Evolutionary conservation across 2,113 vertebrate species (phyloP).

Genomic region (Semnornis frantzii): DNA sequence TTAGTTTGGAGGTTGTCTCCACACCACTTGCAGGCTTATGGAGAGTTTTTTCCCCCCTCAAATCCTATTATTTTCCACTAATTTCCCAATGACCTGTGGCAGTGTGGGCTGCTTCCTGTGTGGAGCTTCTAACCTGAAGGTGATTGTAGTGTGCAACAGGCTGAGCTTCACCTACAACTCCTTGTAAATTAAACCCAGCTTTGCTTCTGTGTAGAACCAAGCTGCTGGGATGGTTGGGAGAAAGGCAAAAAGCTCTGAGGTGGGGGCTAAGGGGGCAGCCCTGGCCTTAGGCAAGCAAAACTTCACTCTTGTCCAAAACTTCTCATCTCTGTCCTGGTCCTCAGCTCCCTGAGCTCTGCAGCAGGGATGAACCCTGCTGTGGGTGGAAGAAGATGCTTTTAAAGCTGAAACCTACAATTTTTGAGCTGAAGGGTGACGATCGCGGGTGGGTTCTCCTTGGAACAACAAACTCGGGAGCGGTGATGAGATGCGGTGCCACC

Average conservation of each 20-base stretch:
- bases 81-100: not conserved
- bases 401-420: too few relatives aligned
- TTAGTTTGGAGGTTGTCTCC: not conserved
- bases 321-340: rapidly evolving
- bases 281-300: rapidly evolving
- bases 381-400: too few relatives aligned
- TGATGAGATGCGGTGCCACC: rapidly evolving
- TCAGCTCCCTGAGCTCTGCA: rapidly evolving
- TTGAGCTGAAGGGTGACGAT: rapidly evolving
- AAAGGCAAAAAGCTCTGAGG: too few relatives aligned
- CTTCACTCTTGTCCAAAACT: not conserved
- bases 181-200: rapidly evolving
- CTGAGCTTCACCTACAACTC: not conserved
- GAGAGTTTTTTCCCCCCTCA: not conserved
- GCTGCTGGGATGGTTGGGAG: not conserved
- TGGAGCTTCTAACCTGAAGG: not conserved
- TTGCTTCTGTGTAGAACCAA: not conserved
- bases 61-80: not conserved
- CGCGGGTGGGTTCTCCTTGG: not conserved
- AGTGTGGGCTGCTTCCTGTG: not conserved
- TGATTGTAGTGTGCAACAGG: rapidly evolving
- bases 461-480: too few relatives aligned
- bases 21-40: not conserved
- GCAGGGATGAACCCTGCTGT: rapidly evolving
- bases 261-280: not conserved